Conservation (phyloP, 2,113 vertebrate genomes). For the Athene noctua region DNA sequence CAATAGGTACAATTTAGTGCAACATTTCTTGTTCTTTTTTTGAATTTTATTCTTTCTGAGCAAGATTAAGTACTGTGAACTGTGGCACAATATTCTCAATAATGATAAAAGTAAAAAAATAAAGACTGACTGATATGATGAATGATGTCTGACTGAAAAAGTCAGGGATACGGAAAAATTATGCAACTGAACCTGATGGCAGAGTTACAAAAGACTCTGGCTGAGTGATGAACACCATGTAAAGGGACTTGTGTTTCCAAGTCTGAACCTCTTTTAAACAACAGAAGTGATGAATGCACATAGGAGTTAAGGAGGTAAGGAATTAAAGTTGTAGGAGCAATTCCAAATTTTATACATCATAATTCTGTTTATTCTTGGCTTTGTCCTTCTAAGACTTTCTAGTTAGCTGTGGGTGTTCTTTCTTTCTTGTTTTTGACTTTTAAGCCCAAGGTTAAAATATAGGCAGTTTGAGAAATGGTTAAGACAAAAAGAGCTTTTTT, state of each 20-base stretch:
- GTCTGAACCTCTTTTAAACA: not conserved
- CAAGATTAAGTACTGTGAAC: not conserved
- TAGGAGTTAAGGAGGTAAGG: not conserved
- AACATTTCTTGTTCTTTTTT: not conserved
- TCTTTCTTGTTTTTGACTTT: not conserved
- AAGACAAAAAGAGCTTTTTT: not conserved
- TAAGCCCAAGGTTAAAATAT: not conserved
- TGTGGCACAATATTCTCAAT: not conserved
- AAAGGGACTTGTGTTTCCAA: not conserved
- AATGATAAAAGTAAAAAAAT: not conserved
- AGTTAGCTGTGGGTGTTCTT: not conserved
- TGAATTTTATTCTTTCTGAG: not conserved
- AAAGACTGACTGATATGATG: not conserved
- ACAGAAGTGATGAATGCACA: not conserved
- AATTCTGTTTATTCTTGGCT: not conserved
- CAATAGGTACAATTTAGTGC: not conserved
- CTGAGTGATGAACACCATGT: not conserved
- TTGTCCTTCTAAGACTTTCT: not conserved
- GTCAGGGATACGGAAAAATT: not conserved
- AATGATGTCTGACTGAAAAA: not conserved
- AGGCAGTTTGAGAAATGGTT: not conserved
- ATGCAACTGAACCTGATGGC: not conserved
- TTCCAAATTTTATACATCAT: not conserved
- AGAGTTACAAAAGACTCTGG: not conserved
- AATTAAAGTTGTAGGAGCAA: not conserved